Evolutionary conservation across 2,113 vertebrate species (phyloP).

Genomic region (Pachycephala philippinensis): DNA sequence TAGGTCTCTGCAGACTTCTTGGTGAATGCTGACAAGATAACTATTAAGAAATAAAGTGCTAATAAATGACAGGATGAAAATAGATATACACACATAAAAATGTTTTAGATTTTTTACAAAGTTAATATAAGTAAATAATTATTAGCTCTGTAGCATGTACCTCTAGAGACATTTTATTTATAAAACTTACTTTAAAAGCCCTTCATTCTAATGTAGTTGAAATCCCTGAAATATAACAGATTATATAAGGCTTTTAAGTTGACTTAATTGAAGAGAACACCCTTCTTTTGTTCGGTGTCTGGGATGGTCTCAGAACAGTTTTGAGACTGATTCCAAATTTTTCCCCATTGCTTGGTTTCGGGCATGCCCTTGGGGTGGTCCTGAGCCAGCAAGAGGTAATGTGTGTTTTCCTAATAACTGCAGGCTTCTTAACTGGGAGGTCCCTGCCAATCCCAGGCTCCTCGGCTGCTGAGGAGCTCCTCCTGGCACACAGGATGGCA

Average conservation of each 20-base stretch:
- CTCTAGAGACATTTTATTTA: neutral
- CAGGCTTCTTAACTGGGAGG: neutral
- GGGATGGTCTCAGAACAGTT: neutral
- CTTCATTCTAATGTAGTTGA: neutral
- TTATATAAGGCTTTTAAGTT: neutral
- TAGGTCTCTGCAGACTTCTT: neutral
- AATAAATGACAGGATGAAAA: neutral
- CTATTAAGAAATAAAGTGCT: neutral
- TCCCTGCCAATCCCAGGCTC: neutral
- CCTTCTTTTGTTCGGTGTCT: neutral
- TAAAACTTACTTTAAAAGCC: neutral
- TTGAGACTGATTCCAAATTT: neutral
- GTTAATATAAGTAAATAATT: neutral
- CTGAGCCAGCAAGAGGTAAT: neutral
- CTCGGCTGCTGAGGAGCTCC: neutral
- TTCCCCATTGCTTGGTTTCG: neutral
- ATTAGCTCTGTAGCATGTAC: neutral
- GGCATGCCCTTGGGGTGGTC: neutral
- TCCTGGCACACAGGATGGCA: neutral
- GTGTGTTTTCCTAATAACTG: rapidly evolving
- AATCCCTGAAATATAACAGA: neutral
- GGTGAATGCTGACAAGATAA: neutral
- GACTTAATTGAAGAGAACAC: neutral
- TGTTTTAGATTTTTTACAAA: neutral
- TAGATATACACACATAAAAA: neutral